phyloP scores from a whole-genome alignment of 92 coral and sea anemone species.

The Plumapathes pennacea region DNA sequence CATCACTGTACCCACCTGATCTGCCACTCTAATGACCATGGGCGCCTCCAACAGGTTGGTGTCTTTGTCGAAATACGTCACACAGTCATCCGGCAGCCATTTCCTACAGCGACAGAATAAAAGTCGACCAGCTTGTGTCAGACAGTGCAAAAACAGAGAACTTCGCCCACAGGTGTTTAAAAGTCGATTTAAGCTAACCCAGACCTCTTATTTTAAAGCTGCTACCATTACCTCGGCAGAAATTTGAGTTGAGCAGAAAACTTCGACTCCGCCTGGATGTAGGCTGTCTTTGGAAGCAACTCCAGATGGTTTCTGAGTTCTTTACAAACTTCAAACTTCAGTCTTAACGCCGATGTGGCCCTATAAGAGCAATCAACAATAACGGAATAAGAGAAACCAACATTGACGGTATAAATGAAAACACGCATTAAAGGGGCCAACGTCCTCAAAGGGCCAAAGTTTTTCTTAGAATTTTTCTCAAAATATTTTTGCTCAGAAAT shows the following conservation, averaged over 20 bases:
- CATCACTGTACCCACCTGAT: conserved; percentile 77
- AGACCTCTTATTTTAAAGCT: too few species aligned
- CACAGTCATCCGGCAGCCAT: conserved; percentile 77
- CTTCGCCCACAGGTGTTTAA: too few species aligned
- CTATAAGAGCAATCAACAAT: conserved; percentile 24
- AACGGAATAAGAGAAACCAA: neutral
- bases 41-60: conserved; percentile 90
- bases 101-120: conserved; percentile 67
- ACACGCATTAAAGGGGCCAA: too few species aligned
- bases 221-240: conserved; percentile 74
- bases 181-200: too few species aligned
- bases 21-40: conserved; percentile 86
- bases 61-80: conserved; percentile 68
- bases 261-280: conserved; percentile 95
- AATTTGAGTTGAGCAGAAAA: conserved; percentile 98
- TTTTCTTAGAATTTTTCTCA: too few species aligned
- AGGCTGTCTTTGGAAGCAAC: conserved; percentile 94
- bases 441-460: too few species aligned
- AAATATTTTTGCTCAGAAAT: too few species aligned
- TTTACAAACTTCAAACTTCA: conserved; percentile 99
- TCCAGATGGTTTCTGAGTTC: conserved; percentile 92
- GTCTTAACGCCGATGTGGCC: conserved; percentile 93
- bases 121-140: too few species aligned
- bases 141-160: too few species aligned
- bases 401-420: too few species aligned